These are phyloP conservation scores for Limnodromus scolopaceus DNA, from an alignment of 2,797 vertebrate species.

Conservation along the genomic window DNA sequence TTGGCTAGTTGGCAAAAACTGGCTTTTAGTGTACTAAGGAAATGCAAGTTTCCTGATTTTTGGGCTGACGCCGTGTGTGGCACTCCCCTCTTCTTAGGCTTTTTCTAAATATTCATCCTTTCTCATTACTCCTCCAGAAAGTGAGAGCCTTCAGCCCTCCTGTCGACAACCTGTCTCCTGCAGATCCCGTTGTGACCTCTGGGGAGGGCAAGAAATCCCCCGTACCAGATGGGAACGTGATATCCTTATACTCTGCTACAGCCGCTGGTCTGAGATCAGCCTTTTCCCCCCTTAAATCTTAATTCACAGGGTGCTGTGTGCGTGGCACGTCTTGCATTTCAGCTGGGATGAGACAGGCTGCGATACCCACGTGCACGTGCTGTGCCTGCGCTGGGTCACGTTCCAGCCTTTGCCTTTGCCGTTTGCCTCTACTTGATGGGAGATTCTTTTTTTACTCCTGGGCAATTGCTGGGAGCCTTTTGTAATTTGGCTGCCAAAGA, in stretches of 20 bases:
- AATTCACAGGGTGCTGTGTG: accelerated
- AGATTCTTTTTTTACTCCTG: not conserved
- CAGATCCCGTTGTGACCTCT: accelerated
- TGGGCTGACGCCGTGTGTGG: accelerated
- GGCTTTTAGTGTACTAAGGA: not conserved
- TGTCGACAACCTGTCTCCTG: not conserved
- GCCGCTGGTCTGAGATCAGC: accelerated
- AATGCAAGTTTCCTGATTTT: not conserved
- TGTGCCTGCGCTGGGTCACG: not conserved
- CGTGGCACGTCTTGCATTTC: not conserved
- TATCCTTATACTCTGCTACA: not conserved
- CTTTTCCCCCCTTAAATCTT: not conserved
- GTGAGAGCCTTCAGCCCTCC: not conserved
- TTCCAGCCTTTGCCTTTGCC: accelerated
- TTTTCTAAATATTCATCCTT: not conserved
- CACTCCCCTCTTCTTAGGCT: not conserved
- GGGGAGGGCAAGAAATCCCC: not conserved
- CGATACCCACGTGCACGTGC: accelerated
- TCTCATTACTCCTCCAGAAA: not conserved
- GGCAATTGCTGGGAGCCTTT: not conserved
- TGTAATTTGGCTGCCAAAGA: not conserved
- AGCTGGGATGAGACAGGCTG: not conserved
- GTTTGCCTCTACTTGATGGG: not conserved
- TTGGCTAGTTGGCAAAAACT: constrained; percentile 52
- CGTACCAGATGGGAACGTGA: accelerated